These are phyloP conservation scores for Trissolcus brochymenae DNA, from an alignment of 2,888 invertebrate species.

Conservation along the genomic window DNA sequence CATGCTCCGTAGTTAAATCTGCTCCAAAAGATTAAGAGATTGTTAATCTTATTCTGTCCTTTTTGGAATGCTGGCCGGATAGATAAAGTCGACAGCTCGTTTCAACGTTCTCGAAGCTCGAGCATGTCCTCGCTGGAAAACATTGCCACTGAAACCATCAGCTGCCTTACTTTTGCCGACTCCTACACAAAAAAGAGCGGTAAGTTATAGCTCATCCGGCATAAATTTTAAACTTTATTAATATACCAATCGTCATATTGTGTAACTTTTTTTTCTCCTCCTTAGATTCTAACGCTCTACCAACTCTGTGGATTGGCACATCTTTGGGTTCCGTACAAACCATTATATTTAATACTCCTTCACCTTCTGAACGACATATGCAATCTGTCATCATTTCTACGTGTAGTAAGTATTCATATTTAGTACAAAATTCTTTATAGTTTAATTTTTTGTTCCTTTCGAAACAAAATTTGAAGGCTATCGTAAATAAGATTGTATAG, in stretches of 20 bases:
- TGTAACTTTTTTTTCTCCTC: slow-evolving; percentile 12
- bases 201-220: slow-evolving; percentile 71
- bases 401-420: slow-evolving; percentile 81
- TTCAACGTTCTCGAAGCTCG: slow-evolving; percentile 97
- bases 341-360: slow-evolving; percentile 88
- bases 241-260: neutral
- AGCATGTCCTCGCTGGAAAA: slow-evolving; percentile 99
- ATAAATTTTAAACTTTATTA: too few relatives aligned
- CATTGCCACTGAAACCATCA: slow-evolving; percentile 96
- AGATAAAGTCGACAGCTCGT: slow-evolving; percentile 98
- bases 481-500: too few relatives aligned
- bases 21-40: slow-evolving; percentile 20
- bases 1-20: slow-evolving; percentile 70
- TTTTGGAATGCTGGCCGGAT: slow-evolving; percentile 82
- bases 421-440: too few relatives aligned
- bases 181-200: slow-evolving; percentile 96
- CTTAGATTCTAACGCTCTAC: slow-evolving; percentile 89
- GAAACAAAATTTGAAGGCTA: too few relatives aligned
- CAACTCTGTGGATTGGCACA: slow-evolving; percentile 98
- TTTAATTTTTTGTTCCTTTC: too few relatives aligned
- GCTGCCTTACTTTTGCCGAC: slow-evolving; percentile 96
- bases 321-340: slow-evolving; percentile 97
- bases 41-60: slow-evolving; percentile 62
- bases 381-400: slow-evolving; percentile 93
- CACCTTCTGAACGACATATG: slow-evolving; percentile 88